Evolutionary conservation across 2,888 invertebrate species (phyloP), one percentile per base, ranked within the genome.

Genomic region (Nezara viridula): DNA sequence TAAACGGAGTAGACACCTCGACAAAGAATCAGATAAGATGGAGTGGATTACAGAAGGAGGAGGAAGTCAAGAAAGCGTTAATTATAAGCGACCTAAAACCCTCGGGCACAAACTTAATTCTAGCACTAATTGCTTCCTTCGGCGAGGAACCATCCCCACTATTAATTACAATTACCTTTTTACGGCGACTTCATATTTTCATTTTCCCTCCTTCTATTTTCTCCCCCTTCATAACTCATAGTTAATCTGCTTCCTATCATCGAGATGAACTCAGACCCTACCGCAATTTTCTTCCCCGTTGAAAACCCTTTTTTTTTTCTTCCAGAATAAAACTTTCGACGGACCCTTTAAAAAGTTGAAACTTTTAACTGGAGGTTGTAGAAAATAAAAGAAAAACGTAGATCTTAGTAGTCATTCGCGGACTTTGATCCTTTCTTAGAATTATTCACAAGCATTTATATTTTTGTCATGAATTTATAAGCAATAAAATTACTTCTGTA

Each of bases 151-250:
- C 86, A 86, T 86, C 86, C 40, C 55, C 37, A 86, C 86, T 86
- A 86, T 86, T 86, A 86, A 86, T 86, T 86, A 55, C 86, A 86
- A 86, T 86, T 86, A 86, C 86, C 52, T 86, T 86, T 86, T 86
- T 86, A 86, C 86, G 55, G 86, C 60, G 52, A 55, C 55, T 86
- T 86, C 86, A 86, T 86, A 86, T 86, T 86, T 86, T 86, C 86
- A 86, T 86, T 86, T 60, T 40, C 44, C 60, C 77, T 32, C 60
- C 86, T 60, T 40, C 60, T 40, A n/a, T 40, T 60, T 60, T 40
- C 40, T 49, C 52, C 32, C 50, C 50, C 37, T 86, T 60, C 86
- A 86, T 86, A 86, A 86, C 86, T 55, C 55, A 52, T 55, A 55
- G 86, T 86, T 86, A 86, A 86, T 55, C 86, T 55, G 86, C 52